A percentile compares a stretch with the other conserved stretches of the same genome.
Evolutionary conservation across 2,797 vertebrate species (phyloP).

Genomic region (Parotocinclus haroldoi): DNA sequence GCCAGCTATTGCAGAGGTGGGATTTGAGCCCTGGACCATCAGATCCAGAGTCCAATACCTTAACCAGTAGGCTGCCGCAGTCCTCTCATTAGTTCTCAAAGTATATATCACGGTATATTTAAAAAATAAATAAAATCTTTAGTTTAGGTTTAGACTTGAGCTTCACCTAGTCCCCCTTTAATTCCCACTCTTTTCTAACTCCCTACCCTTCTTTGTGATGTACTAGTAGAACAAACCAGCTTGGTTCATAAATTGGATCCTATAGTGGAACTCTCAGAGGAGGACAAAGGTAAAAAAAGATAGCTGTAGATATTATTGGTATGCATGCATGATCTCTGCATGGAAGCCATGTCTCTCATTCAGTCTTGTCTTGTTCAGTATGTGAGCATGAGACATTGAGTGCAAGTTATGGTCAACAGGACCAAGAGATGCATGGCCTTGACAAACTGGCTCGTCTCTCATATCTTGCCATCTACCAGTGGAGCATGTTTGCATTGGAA

Average conservation of each 20-base stretch:
- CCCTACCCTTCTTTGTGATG: conserved; percentile 44
- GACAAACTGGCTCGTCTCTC: background rate
- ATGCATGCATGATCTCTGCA: conserved; percentile 52
- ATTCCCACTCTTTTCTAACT: conserved; percentile 43
- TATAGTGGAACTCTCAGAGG: conserved; percentile 77
- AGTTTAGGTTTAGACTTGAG: background rate
- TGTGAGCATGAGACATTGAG: conserved; percentile 37
- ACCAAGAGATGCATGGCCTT: background rate
- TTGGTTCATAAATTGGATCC: conserved; percentile 73
- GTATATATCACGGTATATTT: no score
- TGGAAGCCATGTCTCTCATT: conserved; percentile 58
- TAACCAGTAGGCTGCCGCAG: no score
- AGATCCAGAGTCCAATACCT: no score
- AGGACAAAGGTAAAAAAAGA: conserved; percentile 70
- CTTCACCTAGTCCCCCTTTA: conserved; percentile 7
- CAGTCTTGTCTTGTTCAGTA: conserved; percentile 36
- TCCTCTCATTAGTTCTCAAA: no score
- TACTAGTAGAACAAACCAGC: conserved; percentile 66
- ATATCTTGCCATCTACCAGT: background rate
- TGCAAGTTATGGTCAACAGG: conserved; percentile 4
- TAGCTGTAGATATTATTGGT: conserved; percentile 33
- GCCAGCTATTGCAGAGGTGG: no score
- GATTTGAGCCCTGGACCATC: no score
- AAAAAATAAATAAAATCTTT: no score
- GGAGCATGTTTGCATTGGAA: background rate